Evolutionary conservation across 2,113 vertebrate genomes (phyloP).

Genomic region (Vombatus ursinus): DNA sequence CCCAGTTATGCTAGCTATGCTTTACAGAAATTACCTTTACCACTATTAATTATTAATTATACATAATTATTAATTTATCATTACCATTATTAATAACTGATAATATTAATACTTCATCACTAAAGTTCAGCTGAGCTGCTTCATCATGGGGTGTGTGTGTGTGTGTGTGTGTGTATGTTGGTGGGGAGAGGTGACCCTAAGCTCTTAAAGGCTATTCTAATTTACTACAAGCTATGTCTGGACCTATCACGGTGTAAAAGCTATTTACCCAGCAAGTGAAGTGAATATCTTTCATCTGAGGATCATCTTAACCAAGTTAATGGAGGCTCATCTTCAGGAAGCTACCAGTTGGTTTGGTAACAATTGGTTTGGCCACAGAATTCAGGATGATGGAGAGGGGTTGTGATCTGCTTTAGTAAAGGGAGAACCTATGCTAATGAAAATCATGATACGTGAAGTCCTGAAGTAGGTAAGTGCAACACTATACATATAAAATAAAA

Average conservation of each 20-base stretch:
- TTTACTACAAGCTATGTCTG: not conserved
- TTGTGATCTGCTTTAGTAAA: not conserved
- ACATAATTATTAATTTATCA: not conserved
- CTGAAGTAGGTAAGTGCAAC: not conserved
- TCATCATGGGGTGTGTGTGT: not conserved
- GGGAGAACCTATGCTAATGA: not conserved
- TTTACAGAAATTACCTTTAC: slow-evolving; percentile 18
- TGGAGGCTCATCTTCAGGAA: not conserved
- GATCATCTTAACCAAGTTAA: not conserved
- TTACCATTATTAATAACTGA: slow-evolving; percentile 17
- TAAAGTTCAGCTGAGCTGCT: not conserved
- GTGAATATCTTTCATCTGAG: not conserved
- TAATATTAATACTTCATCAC: not conserved
- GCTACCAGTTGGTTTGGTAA: not conserved
- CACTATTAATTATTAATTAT: no score
- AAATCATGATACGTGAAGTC: not conserved
- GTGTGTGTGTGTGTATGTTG: not conserved
- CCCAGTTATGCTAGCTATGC: slow-evolving; percentile 18
- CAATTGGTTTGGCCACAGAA: not conserved
- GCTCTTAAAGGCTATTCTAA: not conserved
- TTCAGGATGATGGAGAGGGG: not conserved
- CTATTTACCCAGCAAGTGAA: not conserved
- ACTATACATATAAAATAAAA: not conserved
- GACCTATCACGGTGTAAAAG: no score
- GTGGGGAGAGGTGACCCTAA: not conserved